Percentiles rank a stretch among this genome's conserved stretches.
Conservation (phyloP, 1,140 invertebrate species). For the Rhyzopertha dominica region DNA sequence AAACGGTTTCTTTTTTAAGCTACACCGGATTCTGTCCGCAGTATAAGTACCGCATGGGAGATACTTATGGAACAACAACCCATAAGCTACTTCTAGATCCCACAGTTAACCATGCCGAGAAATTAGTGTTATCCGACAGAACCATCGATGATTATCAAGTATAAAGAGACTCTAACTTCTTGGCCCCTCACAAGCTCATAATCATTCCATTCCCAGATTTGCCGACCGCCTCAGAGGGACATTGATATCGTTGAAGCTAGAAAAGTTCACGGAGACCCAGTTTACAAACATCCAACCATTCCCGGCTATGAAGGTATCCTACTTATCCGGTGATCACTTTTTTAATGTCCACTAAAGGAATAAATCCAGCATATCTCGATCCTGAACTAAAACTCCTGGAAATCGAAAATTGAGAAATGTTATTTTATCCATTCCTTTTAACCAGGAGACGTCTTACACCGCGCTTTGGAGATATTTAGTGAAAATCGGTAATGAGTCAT, state of each 20-base stretch:
- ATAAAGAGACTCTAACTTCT: slow-evolving; percentile 9
- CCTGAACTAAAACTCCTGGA: too few species aligned
- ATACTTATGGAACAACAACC: slow-evolving; percentile 64
- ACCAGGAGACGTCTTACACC: too few species aligned
- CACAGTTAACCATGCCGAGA: slow-evolving; percentile 60
- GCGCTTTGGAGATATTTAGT: too few species aligned
- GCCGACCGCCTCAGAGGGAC: slow-evolving; percentile 55
- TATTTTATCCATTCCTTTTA: too few species aligned
- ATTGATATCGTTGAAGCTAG: slow-evolving; percentile 59
- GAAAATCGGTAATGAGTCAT: too few species aligned
- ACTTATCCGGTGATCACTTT: slow-evolving; percentile 1
- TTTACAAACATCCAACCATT: slow-evolving; percentile 63
- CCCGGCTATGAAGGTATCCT: slow-evolving; percentile 63
- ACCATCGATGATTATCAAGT: slow-evolving; percentile 57
- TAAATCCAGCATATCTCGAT: too few species aligned
- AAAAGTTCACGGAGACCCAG: slow-evolving; percentile 54
- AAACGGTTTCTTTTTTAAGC: slow-evolving; percentile 43
- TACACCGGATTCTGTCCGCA: slow-evolving; percentile 70
- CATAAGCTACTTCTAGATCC: slow-evolving; percentile 68
- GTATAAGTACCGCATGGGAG: slow-evolving; percentile 62
- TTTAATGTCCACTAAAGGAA: too few species aligned
- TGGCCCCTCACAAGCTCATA: too few species aligned
- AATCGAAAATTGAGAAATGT: too few species aligned
- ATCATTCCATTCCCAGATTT: too few species aligned
- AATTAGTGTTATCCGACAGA: slow-evolving; percentile 60